Evolutionary conservation across 1,140 invertebrate genomes (phyloP).

Genomic region (Ceratitis capitata): DNA sequence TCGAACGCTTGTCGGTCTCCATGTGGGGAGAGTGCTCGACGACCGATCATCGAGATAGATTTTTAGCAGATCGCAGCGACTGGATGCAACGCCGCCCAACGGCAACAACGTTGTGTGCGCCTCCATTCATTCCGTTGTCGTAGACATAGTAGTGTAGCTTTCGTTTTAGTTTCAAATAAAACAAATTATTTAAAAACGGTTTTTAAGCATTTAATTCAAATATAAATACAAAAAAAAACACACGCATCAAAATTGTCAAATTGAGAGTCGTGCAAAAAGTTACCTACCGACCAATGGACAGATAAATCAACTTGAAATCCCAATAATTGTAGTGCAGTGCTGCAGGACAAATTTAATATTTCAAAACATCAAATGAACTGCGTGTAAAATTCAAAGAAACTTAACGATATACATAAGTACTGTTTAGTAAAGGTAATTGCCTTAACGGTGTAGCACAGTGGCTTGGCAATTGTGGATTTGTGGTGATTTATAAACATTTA

Average conservation of each 20-base stretch:
- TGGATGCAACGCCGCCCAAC: constrained; percentile 11
- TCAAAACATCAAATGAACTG: too few relatives aligned
- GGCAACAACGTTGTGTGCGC: constrained; percentile 15
- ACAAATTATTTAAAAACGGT: not conserved
- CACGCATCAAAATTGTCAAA: not conserved
- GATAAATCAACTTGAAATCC: not conserved
- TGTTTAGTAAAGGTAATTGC: not conserved
- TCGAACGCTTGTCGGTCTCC: constrained; percentile 66
- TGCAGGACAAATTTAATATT: too few relatives aligned
- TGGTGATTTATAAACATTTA: not conserved
- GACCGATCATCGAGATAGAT: constrained; percentile 48
- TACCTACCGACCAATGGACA: not conserved
- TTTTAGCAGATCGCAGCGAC: constrained; percentile 20
- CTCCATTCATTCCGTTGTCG: constrained; percentile 28
- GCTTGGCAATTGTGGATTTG: not conserved
- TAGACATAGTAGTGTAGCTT: constrained; percentile 18
- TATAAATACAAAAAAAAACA: not conserved
- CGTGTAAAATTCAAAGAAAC: too few relatives aligned
- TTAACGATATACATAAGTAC: too few relatives aligned
- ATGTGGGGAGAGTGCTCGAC: constrained; percentile 64
- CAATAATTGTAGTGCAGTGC: not conserved
- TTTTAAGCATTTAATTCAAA: not conserved
- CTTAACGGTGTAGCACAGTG: not conserved
- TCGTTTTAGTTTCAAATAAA: constrained; percentile 26
- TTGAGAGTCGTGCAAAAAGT: not conserved